Base-by-base conservation (phyloP, 1,140 invertebrate species). In the Mya arenaria region DNA sequence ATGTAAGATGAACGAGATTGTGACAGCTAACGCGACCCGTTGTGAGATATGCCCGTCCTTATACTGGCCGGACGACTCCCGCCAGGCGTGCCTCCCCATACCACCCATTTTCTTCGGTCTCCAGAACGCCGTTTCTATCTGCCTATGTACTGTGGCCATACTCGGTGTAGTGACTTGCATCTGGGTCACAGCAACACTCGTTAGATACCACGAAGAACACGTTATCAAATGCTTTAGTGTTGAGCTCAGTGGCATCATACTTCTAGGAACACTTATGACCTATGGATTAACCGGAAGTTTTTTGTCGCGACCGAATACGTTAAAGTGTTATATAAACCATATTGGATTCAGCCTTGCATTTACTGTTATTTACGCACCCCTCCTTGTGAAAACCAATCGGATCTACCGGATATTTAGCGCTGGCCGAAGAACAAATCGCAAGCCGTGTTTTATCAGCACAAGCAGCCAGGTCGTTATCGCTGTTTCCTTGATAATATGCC, bases 391-490 rank as follows among this genome's bases (percentile, higher is more conserved):
- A n/a, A 98, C 97, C 4, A 98, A 98, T 93, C 94, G 89, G 17
- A 98, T 99, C 81, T 95, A 97, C 8, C 93, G 97, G 23, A 98
- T 99, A 87, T 98, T 99, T 93, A 96, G 96, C 84, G 96, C 96
- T 1, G 96, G 97, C 72, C 83, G 71, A 30, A 84, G 87, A 56
- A 86, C 87, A 0, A 84, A 77, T 13, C 72, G 71, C 13, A 73
- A 82, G 32, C 89, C 89, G 3, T 48, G 56, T 25, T 86, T 85
- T 55, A 90, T 86, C 68, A 87, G 85, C n/a, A 83, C 83, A 3
- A 72, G 71, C 6, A 86, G 85, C 39, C 90, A 91, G 83, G 48
- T 91, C n/a, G 37, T 85, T 48, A 84, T 91, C 34, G 84, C 85
- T 5, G 55, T 84, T 1, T 30, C 65, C 17, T 84, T 91, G 6